Conservation (phyloP, 2,888 invertebrate species). For the Ormyrus pomaceus region DNA sequence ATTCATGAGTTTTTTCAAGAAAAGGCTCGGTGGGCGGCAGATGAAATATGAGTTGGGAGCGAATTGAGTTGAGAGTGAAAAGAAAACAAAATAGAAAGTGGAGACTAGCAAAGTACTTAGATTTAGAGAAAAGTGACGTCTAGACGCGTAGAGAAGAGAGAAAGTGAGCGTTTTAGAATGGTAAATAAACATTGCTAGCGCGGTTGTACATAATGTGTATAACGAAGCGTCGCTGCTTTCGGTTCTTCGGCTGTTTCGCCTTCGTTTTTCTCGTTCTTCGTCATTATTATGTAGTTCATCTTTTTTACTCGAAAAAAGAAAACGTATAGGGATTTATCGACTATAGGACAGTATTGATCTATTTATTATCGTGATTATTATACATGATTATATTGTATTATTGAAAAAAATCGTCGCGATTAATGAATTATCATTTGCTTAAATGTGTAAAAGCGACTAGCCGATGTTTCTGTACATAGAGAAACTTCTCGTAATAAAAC, state of each 20-base stretch:
- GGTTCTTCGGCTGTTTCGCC: slow-evolving; percentile 59
- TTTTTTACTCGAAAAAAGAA: slow-evolving; percentile 56
- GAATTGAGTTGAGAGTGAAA: slow-evolving; percentile 18
- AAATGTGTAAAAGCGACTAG: slow-evolving; percentile 67
- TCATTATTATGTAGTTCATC: slow-evolving; percentile 54
- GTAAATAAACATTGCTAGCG: slow-evolving; percentile 55
- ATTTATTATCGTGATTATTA: slow-evolving; percentile 58
- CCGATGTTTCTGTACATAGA: slow-evolving; percentile 72
- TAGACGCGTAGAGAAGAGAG: slow-evolving; percentile 26
- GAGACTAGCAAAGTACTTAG: slow-evolving; percentile 59
- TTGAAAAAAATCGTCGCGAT: slow-evolving; percentile 56
- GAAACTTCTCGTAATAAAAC: slow-evolving; percentile 70
- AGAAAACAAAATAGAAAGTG: slow-evolving; percentile 47
- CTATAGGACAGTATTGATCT: slow-evolving; percentile 57
- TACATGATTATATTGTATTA: slow-evolving; percentile 55
- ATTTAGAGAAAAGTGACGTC: slow-evolving; percentile 47
- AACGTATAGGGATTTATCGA: slow-evolving; percentile 53
- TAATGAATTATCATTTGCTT: slow-evolving; percentile 66
- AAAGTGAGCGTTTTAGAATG: slow-evolving; percentile 32
- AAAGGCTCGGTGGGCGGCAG: neutral
- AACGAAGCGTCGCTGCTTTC: slow-evolving; percentile 61
- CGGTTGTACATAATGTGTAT: slow-evolving; percentile 71
- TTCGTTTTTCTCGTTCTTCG: slow-evolving; percentile 55
- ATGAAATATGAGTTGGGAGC: slow-evolving; percentile 1
- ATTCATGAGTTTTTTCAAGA: slow-evolving; percentile 12